Conservation (phyloP, 2,113 vertebrate species). For the Phyllostomus hastatus region DNA sequence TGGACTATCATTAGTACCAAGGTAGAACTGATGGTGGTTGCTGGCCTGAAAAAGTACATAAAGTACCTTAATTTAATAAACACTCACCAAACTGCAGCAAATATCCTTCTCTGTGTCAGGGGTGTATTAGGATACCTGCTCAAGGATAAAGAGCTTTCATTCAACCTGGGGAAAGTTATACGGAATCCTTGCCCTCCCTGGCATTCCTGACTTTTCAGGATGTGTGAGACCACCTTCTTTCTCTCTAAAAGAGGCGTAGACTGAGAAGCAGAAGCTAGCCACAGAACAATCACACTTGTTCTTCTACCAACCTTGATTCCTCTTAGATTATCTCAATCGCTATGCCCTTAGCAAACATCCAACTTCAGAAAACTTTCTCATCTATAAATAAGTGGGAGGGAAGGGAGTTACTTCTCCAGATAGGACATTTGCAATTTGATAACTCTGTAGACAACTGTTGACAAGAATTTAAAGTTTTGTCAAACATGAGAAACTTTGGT, state of each 20-base stretch:
- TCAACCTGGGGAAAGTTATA: not conserved
- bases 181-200: not conserved
- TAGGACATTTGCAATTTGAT: not conserved
- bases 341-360: not conserved
- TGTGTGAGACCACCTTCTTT: not conserved
- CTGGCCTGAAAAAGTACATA: not conserved
- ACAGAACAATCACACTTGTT: not conserved
- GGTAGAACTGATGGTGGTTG: not conserved
- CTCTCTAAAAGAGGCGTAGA: not conserved
- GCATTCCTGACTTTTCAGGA: not conserved
- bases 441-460: not conserved
- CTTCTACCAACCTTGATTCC: not conserved
- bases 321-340: not conserved
- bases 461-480: conserved; percentile 21
- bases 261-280: not conserved
- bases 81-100: not conserved
- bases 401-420: not conserved
- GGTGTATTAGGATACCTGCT: not conserved
- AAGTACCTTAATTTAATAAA: not conserved
- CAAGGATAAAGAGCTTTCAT: not conserved
- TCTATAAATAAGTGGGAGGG: not conserved
- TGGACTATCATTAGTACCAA: not conserved
- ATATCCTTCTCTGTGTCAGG: not conserved
- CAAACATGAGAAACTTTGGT: not conserved
- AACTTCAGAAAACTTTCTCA: not conserved